phyloP scores from a whole-genome alignment of 2,113 vertebrate species.

The Paracanthobrama guichenoti region DNA sequence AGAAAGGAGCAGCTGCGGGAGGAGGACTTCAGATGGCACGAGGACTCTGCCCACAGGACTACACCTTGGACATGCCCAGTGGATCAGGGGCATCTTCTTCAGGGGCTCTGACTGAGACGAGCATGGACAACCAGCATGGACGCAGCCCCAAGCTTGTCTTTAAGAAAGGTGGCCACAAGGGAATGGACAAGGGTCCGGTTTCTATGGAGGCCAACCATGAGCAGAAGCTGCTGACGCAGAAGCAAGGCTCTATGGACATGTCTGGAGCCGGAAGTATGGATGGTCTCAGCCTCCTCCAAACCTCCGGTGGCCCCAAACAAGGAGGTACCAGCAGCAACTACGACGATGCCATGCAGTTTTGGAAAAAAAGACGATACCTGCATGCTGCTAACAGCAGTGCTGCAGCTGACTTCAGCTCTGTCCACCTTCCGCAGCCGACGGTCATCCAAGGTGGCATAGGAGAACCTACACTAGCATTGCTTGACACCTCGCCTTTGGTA shows the following conservation, averaged over 20 bases:
- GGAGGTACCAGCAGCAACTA: slow-evolving; percentile 92
- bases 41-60: slow-evolving; percentile 84
- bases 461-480: slow-evolving; percentile 88
- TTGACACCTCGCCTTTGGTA: slow-evolving; percentile 87
- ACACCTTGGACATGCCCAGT: slow-evolving; percentile 86
- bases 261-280: slow-evolving; percentile 80
- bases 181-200: slow-evolving; percentile 84
- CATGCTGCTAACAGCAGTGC: slow-evolving; percentile 87
- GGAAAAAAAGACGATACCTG: slow-evolving; percentile 97
- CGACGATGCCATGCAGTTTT: slow-evolving; percentile 99
- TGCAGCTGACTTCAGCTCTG: slow-evolving; percentile 86
- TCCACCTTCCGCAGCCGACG: slow-evolving; percentile 90
- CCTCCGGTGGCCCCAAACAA: slow-evolving; percentile 81
- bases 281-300: slow-evolving; percentile 86
- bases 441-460: slow-evolving; percentile 94
- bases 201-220: slow-evolving; percentile 79
- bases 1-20: slow-evolving; percentile 74
- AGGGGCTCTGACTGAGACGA: slow-evolving; percentile 53
- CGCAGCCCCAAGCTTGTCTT: slow-evolving; percentile 91
- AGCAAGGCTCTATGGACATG: slow-evolving; percentile 82
- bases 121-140: slow-evolving; percentile 81
- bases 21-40: slow-evolving; percentile 75
- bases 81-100: slow-evolving; percentile 73
- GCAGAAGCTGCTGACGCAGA: slow-evolving; percentile 87
- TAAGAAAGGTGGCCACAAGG: slow-evolving; percentile 90